Percentiles rank a stretch among this genome's conserved stretches.
phyloP scores from a whole-genome alignment of 2,797 vertebrate genomes.

The Dallia pectoralis region DNA sequence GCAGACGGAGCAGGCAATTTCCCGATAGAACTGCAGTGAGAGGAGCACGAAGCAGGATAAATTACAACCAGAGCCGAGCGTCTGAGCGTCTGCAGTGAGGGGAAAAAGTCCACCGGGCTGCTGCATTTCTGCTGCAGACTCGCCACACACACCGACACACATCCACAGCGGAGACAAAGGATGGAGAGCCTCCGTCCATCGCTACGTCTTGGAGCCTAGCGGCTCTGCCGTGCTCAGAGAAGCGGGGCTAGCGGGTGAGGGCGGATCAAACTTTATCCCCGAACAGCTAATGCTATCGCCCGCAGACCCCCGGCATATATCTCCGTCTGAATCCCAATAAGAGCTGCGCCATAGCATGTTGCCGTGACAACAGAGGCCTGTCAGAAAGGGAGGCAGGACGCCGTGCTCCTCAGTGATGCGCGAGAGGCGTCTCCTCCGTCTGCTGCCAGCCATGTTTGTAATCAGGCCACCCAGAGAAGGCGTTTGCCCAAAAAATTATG shows the following conservation, averaged over 20 bases:
- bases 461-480: conserved; percentile 38
- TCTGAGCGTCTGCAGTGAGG: conserved; percentile 37
- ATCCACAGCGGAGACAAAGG: conserved; percentile 46
- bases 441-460: conserved; percentile 62
- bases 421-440: conserved; percentile 44
- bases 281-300: conserved; percentile 71
- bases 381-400: conserved; percentile 65
- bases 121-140: conserved; percentile 58
- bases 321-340: conserved; percentile 83
- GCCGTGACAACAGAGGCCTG: conserved; percentile 92
- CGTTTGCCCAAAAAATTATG: background rate
- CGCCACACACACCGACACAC: conserved; percentile 42
- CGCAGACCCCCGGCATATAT: conserved; percentile 50
- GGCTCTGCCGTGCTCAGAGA: conserved; percentile 47
- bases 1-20: conserved; percentile 9
- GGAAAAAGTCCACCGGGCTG: conserved; percentile 47
- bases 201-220: conserved; percentile 32
- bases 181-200: conserved; percentile 31
- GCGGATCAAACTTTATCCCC: conserved; percentile 51
- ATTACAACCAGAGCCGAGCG: conserved; percentile 28
- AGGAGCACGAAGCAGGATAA: conserved; percentile 30
- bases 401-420: conserved; percentile 61
- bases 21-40: conserved; percentile 29
- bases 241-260: conserved; percentile 41
- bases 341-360: conserved; percentile 94